A percentile compares a stretch with the other conserved stretches of the same genome.
phyloP scores from a whole-genome alignment of 2,113 vertebrate species.

The Perca fluviatilis region DNA sequence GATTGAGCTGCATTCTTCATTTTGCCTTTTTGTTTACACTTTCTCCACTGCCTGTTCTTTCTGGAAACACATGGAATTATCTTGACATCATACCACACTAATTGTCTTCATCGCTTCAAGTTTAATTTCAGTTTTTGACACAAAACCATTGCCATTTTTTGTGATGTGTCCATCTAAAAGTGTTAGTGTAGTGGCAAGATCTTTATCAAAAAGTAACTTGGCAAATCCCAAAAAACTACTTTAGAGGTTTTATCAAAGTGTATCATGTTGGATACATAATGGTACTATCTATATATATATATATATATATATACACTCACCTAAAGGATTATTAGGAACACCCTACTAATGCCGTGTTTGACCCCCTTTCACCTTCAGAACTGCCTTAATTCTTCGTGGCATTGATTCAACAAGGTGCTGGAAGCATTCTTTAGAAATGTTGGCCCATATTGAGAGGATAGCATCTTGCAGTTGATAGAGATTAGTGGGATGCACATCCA shows the following conservation, averaged over 20 bases:
- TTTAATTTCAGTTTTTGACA: not conserved
- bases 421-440: too few relatives aligned
- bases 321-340: too few relatives aligned
- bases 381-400: too few relatives aligned
- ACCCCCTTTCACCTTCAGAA: too few relatives aligned
- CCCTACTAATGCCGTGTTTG: too few relatives aligned
- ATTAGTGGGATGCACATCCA: too few relatives aligned
- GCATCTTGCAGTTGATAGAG: too few relatives aligned
- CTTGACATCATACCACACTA: not conserved
- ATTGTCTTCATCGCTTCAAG: not conserved
- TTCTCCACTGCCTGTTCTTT: not conserved
- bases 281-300: too few relatives aligned
- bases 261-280: slow-evolving; percentile 31
- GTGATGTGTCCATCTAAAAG: not conserved
- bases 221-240: not conserved
- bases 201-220: slow-evolving; percentile 3
- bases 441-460: too few relatives aligned
- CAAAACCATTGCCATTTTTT: slow-evolving; percentile 3
- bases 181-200: not conserved
- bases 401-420: too few relatives aligned
- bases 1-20: not conserved
- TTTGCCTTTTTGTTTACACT: not conserved
- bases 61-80: not conserved
- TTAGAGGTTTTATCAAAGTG: not conserved
- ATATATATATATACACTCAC: too few relatives aligned